Evolutionary conservation across 2,888 invertebrate species (phyloP).

Genomic region (Sinotaia quadrata): DNA sequence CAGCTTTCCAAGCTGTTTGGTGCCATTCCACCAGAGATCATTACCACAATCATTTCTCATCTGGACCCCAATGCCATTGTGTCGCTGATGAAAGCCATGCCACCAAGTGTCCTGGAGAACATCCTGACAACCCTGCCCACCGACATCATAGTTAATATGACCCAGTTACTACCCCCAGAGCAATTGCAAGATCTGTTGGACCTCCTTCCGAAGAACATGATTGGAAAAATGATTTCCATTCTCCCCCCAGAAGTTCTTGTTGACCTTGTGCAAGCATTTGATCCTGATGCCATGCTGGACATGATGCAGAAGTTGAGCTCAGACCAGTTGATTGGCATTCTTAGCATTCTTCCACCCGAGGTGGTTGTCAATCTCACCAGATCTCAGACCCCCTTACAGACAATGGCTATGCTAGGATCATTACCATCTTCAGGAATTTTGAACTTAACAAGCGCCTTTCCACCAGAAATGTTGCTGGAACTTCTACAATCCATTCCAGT

Average conservation of each 20-base stretch:
- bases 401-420: constrained; percentile 21
- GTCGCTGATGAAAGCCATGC: constrained; percentile 27
- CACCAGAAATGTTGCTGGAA: constrained; percentile 14
- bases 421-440: constrained; percentile 20
- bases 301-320: constrained; percentile 24
- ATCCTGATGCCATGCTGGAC: constrained; percentile 25
- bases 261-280: constrained; percentile 14
- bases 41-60: constrained; percentile 18
- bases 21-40: constrained; percentile 21
- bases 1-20: constrained; percentile 21
- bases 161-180: constrained; percentile 17
- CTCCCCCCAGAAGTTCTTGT: constrained; percentile 22
- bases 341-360: constrained; percentile 13
- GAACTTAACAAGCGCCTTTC: constrained; percentile 15
- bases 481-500: constrained; percentile 21
- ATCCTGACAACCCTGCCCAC: constrained; percentile 19
- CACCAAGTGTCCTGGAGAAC: constrained; percentile 20
- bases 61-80: constrained; percentile 18
- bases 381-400: constrained; percentile 23
- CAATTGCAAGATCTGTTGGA: constrained; percentile 21
- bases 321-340: constrained; percentile 20
- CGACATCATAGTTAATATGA: constrained; percentile 27
- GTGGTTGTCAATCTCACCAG: constrained; percentile 21
- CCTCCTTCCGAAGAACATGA: constrained; percentile 15
- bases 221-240: constrained; percentile 24